These are phyloP conservation scores for Drosophila saltans DNA, from an alignment of 1,140 invertebrate genomes.

Conservation along the genomic window DNA sequence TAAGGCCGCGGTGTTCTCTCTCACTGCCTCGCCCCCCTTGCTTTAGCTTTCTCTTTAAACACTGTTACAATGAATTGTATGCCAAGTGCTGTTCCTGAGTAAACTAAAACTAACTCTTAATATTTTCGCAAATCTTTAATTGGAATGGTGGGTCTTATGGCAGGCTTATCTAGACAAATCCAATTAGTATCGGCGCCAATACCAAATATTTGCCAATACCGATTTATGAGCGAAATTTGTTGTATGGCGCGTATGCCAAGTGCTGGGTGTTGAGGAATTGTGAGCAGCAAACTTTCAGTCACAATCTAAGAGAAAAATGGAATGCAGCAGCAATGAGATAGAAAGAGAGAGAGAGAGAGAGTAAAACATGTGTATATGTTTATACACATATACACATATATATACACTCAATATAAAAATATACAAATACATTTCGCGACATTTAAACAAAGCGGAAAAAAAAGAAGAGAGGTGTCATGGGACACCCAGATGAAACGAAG, in stretches of 20 bases:
- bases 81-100: conserved; percentile 19
- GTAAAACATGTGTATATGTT: not conserved
- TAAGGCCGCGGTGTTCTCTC: not conserved
- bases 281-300: conserved; percentile 57
- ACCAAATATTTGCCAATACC: conserved; percentile 61
- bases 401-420: not conserved
- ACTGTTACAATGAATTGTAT: conserved; percentile 11
- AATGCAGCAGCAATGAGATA: conserved; percentile 11
- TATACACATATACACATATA: not conserved
- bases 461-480: too few relatives aligned
- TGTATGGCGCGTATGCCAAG: conserved; percentile 75
- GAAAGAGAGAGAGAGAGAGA: not conserved
- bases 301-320: conserved; percentile 30
- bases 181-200: conserved; percentile 17
- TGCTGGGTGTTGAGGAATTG: conserved; percentile 67
- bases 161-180: conserved; percentile 13
- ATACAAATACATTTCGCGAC: conserved; percentile 20
- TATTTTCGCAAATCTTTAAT: conserved; percentile 26
- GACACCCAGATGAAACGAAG: too few relatives aligned
- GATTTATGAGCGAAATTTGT: conserved; percentile 75
- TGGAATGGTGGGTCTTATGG: not conserved
- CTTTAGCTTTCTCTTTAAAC: not conserved
- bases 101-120: conserved; percentile 42
- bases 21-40: too few relatives aligned
- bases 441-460: conserved; percentile 18